phyloP scores from a whole-genome alignment of 2,113 vertebrate species.

The Oncorhynchus tshawytscha region DNA sequence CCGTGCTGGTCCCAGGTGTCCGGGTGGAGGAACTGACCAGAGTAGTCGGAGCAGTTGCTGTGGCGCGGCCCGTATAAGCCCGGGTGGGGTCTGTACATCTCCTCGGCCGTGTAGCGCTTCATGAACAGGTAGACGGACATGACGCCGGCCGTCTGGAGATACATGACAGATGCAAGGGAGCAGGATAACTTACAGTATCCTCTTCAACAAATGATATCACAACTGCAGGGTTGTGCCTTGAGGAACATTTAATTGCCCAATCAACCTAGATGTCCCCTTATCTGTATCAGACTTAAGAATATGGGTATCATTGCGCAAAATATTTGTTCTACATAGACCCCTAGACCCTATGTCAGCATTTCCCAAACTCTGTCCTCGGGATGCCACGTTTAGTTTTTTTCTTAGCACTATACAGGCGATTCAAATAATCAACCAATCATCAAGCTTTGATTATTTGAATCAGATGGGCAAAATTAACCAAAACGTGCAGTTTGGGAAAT shows the following conservation, averaged over 20 bases:
- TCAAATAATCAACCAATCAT: too few relatives aligned
- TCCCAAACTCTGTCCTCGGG: too few relatives aligned
- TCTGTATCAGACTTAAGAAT: neutral
- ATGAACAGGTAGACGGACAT: constrained; percentile 94
- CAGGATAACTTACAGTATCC: neutral
- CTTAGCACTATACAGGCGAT: too few relatives aligned
- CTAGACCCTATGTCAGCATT: too few relatives aligned
- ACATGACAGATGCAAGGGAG: neutral
- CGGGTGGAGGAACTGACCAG: constrained; percentile 88
- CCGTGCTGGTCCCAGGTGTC: constrained; percentile 80
- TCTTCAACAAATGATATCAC: too few relatives aligned
- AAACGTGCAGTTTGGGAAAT: too few relatives aligned
- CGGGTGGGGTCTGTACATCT: constrained; percentile 85
- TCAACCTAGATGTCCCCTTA: neutral
- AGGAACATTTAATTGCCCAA: neutral
- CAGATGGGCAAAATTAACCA: too few relatives aligned
- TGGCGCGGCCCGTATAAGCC: constrained; percentile 86
- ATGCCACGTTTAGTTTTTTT: too few relatives aligned
- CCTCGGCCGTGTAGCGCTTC: constrained; percentile 89
- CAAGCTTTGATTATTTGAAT: too few relatives aligned
- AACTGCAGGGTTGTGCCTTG: neutral
- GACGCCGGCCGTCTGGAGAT: constrained; percentile 81
- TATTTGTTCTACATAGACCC: too few relatives aligned
- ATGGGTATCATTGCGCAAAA: neutral
- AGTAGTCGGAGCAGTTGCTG: constrained; percentile 92